Evolutionary conservation across 2,888 invertebrate genomes (phyloP).

Genomic region (Melitaea athalia): DNA sequence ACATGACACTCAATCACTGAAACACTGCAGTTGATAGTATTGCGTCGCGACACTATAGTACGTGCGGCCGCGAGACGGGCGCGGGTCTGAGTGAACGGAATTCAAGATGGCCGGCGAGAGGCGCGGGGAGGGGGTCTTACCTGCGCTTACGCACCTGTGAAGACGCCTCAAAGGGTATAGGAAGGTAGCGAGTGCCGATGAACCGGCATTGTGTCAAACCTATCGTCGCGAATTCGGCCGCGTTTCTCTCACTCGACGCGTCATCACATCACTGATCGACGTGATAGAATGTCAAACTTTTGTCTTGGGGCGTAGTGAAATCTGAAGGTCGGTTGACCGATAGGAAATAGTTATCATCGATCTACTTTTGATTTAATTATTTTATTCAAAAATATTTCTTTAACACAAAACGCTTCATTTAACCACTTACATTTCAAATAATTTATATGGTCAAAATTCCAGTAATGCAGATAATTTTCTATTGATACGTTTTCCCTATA

Average conservation of each 20-base stretch:
- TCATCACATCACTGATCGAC: conserved; percentile 54
- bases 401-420: too few species aligned
- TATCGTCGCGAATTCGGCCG: conserved; percentile 77
- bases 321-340: conserved; percentile 68
- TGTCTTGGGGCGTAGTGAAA: conserved; percentile 67
- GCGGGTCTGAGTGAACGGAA: conserved; percentile 80
- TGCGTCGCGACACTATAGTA: conserved; percentile 48
- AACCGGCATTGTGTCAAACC: conserved; percentile 79
- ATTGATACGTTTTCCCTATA: too few species aligned
- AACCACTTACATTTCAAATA: too few species aligned
- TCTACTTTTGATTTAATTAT: conserved; percentile 36
- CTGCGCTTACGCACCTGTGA: conserved; percentile 77
- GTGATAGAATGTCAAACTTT: conserved; percentile 74
- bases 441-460: too few species aligned
- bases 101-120: conserved; percentile 73
- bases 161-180: conserved; percentile 56
- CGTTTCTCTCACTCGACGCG: conserved; percentile 69
- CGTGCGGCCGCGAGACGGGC: conserved; percentile 75
- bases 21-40: conserved; percentile 56
- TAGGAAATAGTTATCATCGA: conserved; percentile 55
- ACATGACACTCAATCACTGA: conserved; percentile 73
- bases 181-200: conserved; percentile 59
- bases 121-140: conserved; percentile 51
- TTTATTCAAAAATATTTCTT: neutral
- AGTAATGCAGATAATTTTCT: too few species aligned